A percentile compares a stretch with the other conserved stretches of the same genome.
Conservation (phyloP, 2,888 invertebrate genomes). For the Acrobasis suavella region DNA sequence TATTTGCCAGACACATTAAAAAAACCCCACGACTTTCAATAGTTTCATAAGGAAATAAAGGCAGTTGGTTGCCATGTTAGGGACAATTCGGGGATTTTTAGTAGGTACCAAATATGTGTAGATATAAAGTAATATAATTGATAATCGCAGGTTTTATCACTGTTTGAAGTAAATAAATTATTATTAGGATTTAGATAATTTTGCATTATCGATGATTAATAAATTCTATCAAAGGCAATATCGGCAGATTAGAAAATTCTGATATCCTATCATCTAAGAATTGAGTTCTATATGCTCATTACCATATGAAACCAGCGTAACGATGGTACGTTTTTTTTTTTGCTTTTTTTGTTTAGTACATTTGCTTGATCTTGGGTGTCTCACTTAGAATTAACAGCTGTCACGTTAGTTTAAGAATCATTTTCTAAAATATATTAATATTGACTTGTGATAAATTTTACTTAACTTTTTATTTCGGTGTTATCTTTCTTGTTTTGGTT, state of each 20-base stretch:
- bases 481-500: no score
- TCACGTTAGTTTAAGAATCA: background rate
- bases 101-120: background rate
- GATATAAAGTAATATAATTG: background rate
- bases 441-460: no score
- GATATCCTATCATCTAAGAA: conserved; percentile 7
- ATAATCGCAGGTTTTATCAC: background rate
- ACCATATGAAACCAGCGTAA: conserved; percentile 48
- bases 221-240: conserved; percentile 15
- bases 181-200: conserved; percentile 11
- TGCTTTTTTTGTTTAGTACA: background rate
- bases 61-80: background rate
- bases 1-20: no score
- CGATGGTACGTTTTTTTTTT: conserved; percentile 56
- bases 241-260: conserved; percentile 12
- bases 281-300: conserved; percentile 31
- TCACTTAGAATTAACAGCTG: background rate
- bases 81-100: background rate
- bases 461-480: no score
- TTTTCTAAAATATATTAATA: background rate
- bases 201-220: conserved; percentile 1
- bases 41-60: no score
- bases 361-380: background rate
- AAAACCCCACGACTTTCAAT: no score
- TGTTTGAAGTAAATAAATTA: background rate